phyloP scores from a whole-genome alignment of 1,140 invertebrate genomes.

The Megalonaias nervosa region DNA sequence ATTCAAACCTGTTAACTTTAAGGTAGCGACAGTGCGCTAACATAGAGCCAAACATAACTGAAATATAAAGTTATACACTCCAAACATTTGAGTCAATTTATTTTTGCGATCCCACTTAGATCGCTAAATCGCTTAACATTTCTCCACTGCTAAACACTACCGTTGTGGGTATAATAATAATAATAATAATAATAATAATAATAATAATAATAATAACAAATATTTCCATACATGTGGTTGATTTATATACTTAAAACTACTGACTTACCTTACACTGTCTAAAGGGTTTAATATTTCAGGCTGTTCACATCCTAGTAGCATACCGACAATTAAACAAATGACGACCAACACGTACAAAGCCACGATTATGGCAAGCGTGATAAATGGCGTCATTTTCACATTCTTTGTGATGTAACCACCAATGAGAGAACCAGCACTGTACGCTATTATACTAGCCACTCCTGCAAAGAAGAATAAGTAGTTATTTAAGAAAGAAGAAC shows the following conservation, averaged over 20 bases:
- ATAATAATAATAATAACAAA: background rate
- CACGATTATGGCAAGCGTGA: slow-evolving; percentile 21
- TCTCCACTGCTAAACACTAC: background rate
- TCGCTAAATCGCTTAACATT: background rate
- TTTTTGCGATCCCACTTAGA: too few relatives aligned
- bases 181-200: background rate
- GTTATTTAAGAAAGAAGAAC: background rate
- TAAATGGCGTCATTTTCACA: slow-evolving; percentile 38
- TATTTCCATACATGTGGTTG: too few relatives aligned
- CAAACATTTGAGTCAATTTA: background rate
- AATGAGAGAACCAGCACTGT: slow-evolving; percentile 30
- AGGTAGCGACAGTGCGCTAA: background rate
- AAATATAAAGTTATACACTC: background rate
- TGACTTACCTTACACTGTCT: slow-evolving; percentile 13
- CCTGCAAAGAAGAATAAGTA: slow-evolving; percentile 8
- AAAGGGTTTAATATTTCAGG: slow-evolving; percentile 36
- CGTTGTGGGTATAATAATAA: background rate
- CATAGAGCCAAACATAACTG: background rate
- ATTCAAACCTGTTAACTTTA: background rate
- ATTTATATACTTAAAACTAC: too few relatives aligned
- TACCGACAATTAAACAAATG: background rate
- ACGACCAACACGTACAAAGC: background rate
- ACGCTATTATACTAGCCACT: slow-evolving; percentile 13
- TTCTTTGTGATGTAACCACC: slow-evolving; percentile 41
- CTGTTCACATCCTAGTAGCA: slow-evolving; percentile 41